Evolutionary conservation across 2,888 invertebrate genomes (phyloP), one percentile per base, ranked within the genome.

Genomic region (Boloria euphrosyne): DNA sequence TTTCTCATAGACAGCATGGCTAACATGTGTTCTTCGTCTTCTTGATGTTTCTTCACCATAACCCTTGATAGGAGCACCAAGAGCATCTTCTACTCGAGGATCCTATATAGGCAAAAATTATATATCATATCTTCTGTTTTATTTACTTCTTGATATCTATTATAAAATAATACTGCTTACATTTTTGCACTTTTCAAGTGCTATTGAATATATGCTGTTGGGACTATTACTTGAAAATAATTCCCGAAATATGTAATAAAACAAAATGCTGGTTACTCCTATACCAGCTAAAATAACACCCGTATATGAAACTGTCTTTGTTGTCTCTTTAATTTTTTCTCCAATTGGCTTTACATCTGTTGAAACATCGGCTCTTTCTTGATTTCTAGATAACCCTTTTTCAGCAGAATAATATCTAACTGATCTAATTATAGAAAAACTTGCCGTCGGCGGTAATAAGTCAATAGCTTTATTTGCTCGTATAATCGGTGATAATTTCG

Each of bases 61-160:
- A 1, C 96, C 97, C 84, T 96, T 97, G 44, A 98, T 96, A 6
- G 98, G 98, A 69, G 95, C 93, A n/a, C 98, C 98, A 63, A 98
- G 89, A n/a, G 95, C 94, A 86, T 97, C 96, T 78, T 95, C 93
- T 1, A 98, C 94, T 78, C 95, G 93, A 5, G 94, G 91, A 87
- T 98, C 95, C 89, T 94, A 62, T 17, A 68, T 68, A 66, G 67
- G 54, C 58, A 50, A 54, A 59, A 55, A 63, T 44, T 55, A 22
- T 10, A 43, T 43, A 13, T 22, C 18, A 49, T 53, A 13, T 53
- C 59, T 51, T 22, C 22, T 7, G 57, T 67, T 66, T 66, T 69
- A 70, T 27, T 18, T 18, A 16, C n/a, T 46, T 43, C n/a, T 38
- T 44, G 43, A 53, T 1, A 65, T 18, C n/a, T 18, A 2, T 18